A percentile compares a stretch with the other conserved stretches of the same genome.
phyloP scores from a whole-genome alignment of 2,888 invertebrate species.

The Sinotaia quadrata region DNA sequence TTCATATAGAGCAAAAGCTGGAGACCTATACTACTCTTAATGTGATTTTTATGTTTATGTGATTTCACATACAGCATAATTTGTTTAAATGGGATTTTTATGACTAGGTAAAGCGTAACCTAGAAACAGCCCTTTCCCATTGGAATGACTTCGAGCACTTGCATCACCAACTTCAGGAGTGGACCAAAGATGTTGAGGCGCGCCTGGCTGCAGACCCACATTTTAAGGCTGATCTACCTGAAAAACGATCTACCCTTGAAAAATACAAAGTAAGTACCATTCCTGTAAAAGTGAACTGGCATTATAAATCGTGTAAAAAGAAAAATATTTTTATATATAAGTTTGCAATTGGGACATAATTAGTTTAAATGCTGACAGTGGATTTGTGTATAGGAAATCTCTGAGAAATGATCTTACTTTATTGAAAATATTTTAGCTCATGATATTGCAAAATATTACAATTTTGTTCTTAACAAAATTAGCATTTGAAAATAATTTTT shows the following conservation, averaged over 20 bases:
- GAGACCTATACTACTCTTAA: too few species aligned
- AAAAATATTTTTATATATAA: too few species aligned
- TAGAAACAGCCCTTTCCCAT: slow-evolving; percentile 83
- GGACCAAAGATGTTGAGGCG: slow-evolving; percentile 89
- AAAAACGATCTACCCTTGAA: slow-evolving; percentile 90
- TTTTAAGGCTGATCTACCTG: slow-evolving; percentile 88
- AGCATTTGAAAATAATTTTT: neutral
- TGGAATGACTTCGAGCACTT: slow-evolving; percentile 90
- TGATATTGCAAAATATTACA: neutral
- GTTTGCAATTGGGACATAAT: too few species aligned
- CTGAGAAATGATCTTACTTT: slow-evolving; percentile 2
- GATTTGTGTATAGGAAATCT: neutral
- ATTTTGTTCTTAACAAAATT: too few species aligned
- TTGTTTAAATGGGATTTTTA: neutral
- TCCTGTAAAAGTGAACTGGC: too few species aligned
- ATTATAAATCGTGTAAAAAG: too few species aligned
- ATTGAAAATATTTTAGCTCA: neutral
- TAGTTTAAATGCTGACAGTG: too few species aligned
- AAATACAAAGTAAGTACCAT: slow-evolving; percentile 83
- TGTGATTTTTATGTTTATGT: too few species aligned
- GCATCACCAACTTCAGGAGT: slow-evolving; percentile 82
- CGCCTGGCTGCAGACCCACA: slow-evolving; percentile 89
- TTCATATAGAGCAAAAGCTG: too few species aligned
- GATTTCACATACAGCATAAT: too few species aligned
- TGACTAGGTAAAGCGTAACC: slow-evolving; percentile 77